These are phyloP conservation scores for Tympanoctomys barrerae DNA, from an alignment of 2,797 vertebrate genomes.

Conservation along the genomic window DNA sequence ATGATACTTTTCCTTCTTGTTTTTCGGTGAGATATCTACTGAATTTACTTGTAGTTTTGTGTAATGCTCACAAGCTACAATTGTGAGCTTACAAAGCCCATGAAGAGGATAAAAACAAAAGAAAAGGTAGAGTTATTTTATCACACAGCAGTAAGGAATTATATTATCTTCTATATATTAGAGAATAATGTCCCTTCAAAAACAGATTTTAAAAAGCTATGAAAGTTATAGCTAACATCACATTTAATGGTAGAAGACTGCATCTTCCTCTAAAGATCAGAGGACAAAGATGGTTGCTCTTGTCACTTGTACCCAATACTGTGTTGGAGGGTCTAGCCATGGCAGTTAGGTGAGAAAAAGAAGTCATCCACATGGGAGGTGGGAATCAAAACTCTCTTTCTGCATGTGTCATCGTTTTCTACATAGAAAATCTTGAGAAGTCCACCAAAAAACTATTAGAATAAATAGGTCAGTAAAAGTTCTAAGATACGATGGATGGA, in stretches of 20 bases:
- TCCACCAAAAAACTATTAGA: not conserved
- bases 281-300: not conserved
- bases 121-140: constrained; percentile 39
- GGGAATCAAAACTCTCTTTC: constrained; percentile 6
- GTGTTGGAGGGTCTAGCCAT: not conserved
- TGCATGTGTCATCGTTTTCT: not conserved
- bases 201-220: constrained; percentile 14
- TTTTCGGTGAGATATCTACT: constrained; percentile 31
- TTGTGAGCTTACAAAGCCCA: constrained; percentile 9
- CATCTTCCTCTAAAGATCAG: constrained; percentile 14
- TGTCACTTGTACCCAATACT: not conserved
- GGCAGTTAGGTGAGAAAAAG: constrained; percentile 18
- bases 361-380: not conserved
- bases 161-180: not conserved
- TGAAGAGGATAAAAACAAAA: not conserved
- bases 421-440: constrained; percentile 15
- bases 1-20: constrained; percentile 1
- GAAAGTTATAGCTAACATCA: constrained; percentile 4
- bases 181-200: constrained; percentile 3
- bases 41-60: not conserved
- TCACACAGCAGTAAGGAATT: not conserved
- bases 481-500: not conserved
- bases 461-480: not conserved
- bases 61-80: constrained; percentile 22
- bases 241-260: not conserved